Evolutionary conservation across 2,113 vertebrate species (phyloP).

Genomic region (Eurystomus gularis): DNA sequence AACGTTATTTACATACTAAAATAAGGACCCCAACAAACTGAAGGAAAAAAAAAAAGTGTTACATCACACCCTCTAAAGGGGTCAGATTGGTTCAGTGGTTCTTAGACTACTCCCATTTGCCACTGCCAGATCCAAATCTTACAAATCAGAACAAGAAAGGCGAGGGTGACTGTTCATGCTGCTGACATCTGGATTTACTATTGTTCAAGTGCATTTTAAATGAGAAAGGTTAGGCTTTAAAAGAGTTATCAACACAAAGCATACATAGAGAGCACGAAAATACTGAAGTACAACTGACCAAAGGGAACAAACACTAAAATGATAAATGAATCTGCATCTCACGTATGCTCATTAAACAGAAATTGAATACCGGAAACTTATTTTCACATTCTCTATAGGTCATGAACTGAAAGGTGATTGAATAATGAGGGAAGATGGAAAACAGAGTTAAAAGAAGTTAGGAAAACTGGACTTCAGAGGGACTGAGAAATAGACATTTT

Average conservation of each 20-base stretch:
- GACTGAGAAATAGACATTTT: not conserved
- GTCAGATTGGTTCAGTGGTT: not conserved
- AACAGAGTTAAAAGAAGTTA: conserved; percentile 4
- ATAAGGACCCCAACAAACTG: not conserved
- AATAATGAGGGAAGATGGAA: conserved; percentile 2
- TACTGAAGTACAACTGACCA: not conserved
- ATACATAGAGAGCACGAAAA: not conserved
- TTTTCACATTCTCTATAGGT: not conserved
- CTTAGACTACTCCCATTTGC: not conserved
- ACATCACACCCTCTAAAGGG: not conserved
- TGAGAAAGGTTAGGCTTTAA: not conserved
- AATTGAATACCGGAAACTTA: not conserved
- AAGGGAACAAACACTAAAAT: not conserved
- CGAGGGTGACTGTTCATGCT: not conserved
- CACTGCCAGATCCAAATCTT: not conserved
- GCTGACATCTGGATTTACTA: not conserved
- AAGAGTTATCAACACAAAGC: not conserved
- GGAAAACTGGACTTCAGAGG: not conserved
- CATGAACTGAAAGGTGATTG: not conserved
- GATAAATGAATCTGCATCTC: not conserved
- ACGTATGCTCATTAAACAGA: not conserved
- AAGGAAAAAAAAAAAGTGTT: not conserved
- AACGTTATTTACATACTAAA: not conserved
- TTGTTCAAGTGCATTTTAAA: not conserved
- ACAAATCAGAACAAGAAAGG: not conserved